Percentiles rank a stretch among this genome's conserved stretches.
These are phyloP conservation scores for Drosophila arizonae DNA, from an alignment of 1,140 invertebrate genomes.

Conservation along the genomic window DNA sequence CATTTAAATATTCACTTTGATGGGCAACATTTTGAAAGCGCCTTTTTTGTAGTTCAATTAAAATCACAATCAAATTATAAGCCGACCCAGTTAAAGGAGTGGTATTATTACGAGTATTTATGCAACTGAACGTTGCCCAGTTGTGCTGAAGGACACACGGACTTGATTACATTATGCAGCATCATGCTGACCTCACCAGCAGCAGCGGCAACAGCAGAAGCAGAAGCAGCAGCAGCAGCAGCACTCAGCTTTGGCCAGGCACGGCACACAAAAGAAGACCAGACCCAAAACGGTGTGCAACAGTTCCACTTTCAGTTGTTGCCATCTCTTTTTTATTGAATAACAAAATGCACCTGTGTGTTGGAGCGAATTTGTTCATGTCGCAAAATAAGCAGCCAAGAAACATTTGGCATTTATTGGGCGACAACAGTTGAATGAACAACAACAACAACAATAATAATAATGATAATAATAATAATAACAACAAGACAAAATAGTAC, in stretches of 20 bases:
- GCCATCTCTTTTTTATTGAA: neutral
- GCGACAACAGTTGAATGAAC: too few relatives aligned
- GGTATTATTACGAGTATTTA: conserved; percentile 18
- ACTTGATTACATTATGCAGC: conserved; percentile 28
- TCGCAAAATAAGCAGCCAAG: neutral
- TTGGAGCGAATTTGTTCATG: neutral
- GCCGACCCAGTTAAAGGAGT: neutral
- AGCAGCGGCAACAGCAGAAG: too few relatives aligned
- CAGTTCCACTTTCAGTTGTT: neutral
- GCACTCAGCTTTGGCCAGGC: conserved; percentile 16
- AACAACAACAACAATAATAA: too few relatives aligned
- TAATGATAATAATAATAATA: too few relatives aligned
- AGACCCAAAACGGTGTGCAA: conserved; percentile 1
- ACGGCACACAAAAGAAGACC: neutral
- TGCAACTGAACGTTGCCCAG: conserved; percentile 19
- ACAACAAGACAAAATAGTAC: too few relatives aligned
- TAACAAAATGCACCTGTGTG: conserved; percentile 3
- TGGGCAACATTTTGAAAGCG: neutral
- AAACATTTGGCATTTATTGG: too few relatives aligned
- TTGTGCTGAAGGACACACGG: conserved; percentile 9
- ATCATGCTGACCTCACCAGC: conserved; percentile 31
- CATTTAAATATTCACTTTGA: neutral
- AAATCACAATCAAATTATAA: conserved; percentile 9
- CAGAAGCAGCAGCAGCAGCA: too few relatives aligned
- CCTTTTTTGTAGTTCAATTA: conserved; percentile 6